These are phyloP conservation scores for Athene noctua DNA, from an alignment of 2,113 vertebrate species.

Conservation along the genomic window DNA sequence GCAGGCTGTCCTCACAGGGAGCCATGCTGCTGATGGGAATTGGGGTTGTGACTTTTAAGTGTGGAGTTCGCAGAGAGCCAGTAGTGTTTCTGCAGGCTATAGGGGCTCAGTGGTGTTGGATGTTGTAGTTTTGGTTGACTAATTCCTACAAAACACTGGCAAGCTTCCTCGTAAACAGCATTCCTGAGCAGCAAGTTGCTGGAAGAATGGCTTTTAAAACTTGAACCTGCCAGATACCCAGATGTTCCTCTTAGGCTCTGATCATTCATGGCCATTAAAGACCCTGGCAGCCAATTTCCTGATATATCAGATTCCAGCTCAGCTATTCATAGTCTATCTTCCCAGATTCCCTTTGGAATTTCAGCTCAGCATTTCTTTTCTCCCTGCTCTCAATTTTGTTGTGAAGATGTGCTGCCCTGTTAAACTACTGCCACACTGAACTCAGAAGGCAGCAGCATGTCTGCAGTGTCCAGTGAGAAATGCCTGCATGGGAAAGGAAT, in stretches of 20 bases:
- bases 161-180: neutral
- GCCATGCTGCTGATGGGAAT: neutral
- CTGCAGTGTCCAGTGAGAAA: neutral
- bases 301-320: neutral
- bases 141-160: conserved; percentile 24
- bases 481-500: neutral
- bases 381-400: neutral
- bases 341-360: neutral
- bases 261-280: neutral
- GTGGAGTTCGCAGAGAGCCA: neutral
- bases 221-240: neutral
- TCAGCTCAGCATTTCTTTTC: neutral
- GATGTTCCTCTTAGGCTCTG: neutral
- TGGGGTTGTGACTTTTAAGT: neutral
- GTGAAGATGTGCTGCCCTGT: neutral
- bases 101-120: neutral
- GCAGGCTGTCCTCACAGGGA: neutral
- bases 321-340: neutral
- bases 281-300: neutral
- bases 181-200: neutral
- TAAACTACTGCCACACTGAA: neutral
- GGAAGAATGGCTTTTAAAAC: conserved; percentile 7
- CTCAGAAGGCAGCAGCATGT: neutral
- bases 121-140: neutral
- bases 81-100: neutral